These are phyloP conservation scores for Bergia sp. DNA, from an alignment of 92 coral and sea anemone species.

Conservation along the genomic window DNA sequence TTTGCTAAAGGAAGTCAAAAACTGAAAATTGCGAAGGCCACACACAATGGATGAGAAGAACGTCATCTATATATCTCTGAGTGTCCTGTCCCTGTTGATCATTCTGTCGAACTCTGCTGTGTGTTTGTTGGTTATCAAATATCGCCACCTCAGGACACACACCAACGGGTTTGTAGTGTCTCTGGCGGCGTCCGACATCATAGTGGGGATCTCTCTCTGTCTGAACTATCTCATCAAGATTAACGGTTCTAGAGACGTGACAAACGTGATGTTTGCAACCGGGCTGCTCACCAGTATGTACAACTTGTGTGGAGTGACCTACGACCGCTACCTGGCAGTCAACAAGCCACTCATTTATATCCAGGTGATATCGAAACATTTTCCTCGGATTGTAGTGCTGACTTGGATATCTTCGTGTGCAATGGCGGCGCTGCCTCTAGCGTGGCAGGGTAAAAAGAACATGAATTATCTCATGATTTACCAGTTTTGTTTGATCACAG, in stretches of 20 bases:
- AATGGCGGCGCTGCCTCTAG: conserved; percentile 45
- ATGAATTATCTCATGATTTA: conserved; percentile 12
- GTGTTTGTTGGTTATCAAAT: conserved; percentile 42
- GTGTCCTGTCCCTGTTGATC: conserved; percentile 32
- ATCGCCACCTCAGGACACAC: conserved; percentile 48
- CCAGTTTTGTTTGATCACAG: conserved; percentile 41
- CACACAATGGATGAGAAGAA: conserved; percentile 3
- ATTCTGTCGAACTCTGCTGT: conserved; percentile 50
- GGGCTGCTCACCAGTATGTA: conserved; percentile 52
- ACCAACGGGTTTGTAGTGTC: conserved; percentile 59
- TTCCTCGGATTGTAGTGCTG: conserved; percentile 33
- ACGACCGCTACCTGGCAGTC: conserved; percentile 62
- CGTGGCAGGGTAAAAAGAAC: conserved; percentile 45
- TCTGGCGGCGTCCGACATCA: conserved; percentile 52
- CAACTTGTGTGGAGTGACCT: conserved; percentile 60
- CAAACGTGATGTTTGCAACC: conserved; percentile 50
- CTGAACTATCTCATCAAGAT: conserved; percentile 46
- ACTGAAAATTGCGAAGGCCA: background rate
- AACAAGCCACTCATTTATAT: conserved; percentile 49
- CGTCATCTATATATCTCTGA: conserved; percentile 8
- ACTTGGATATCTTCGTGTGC: conserved; percentile 52
- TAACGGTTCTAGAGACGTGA: conserved; percentile 6
- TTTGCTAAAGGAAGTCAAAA: background rate
- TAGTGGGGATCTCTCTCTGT: conserved; percentile 49
- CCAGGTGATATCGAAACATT: conserved; percentile 41